A percentile compares a stretch with the other conserved stretches of the same genome.
Conservation (phyloP, 2,888 invertebrate genomes). For the Oligia strigilis region DNA sequence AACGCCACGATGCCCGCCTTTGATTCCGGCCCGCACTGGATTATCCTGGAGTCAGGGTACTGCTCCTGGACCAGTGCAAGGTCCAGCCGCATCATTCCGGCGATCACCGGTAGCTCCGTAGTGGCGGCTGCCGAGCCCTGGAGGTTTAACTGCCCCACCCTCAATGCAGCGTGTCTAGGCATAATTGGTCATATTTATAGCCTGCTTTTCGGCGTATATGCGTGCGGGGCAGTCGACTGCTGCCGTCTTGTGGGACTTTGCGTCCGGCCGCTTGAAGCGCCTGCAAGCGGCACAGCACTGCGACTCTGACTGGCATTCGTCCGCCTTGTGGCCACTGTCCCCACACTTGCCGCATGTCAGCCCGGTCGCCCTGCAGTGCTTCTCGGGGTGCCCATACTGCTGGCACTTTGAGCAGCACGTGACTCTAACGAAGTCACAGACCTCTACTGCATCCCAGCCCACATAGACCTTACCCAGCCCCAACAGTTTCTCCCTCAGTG, state of each 20-base stretch:
- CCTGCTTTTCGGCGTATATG: constrained; percentile 42
- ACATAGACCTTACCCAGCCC: constrained; percentile 31
- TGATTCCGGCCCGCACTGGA: neutral
- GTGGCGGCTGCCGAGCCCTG: constrained; percentile 57
- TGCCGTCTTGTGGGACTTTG: constrained; percentile 46
- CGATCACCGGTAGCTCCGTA: constrained; percentile 47
- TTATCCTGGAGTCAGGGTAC: constrained; percentile 20
- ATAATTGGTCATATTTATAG: constrained; percentile 31
- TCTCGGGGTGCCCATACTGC: constrained; percentile 67
- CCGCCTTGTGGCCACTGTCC: constrained; percentile 33
- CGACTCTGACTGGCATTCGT: constrained; percentile 24
- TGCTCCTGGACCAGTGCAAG: constrained; percentile 66
- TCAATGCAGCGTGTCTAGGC: neutral
- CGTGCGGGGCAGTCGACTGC: constrained; percentile 55
- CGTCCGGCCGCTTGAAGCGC: constrained; percentile 41
- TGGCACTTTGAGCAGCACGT: constrained; percentile 70
- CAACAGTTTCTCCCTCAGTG: constrained; percentile 17
- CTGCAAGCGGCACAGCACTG: constrained; percentile 62
- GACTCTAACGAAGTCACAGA: constrained; percentile 39
- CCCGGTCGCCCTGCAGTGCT: constrained; percentile 25
- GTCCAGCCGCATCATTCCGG: constrained; percentile 47
- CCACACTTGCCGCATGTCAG: constrained; percentile 61
- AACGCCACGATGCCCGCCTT: neutral
- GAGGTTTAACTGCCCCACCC: constrained; percentile 63
- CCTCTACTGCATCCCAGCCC: constrained; percentile 48